phyloP scores from a whole-genome alignment of 2,113 vertebrate species.

The Chloropsis hardwickii region DNA sequence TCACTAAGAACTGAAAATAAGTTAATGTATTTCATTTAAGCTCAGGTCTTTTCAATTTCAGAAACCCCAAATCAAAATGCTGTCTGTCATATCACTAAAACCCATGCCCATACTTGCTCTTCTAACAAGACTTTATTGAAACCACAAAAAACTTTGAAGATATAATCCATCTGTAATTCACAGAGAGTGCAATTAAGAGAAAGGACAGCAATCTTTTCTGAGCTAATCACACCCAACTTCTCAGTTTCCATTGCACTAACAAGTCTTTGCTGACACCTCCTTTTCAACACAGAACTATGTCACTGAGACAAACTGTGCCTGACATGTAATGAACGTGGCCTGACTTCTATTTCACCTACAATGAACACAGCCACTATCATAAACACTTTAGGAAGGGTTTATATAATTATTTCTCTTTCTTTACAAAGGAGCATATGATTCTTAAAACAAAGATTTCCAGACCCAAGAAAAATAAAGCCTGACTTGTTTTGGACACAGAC shows the following conservation, averaged over 20 bases:
- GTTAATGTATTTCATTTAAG: neutral
- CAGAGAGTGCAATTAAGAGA: neutral
- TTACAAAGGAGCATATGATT: neutral
- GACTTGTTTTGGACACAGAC: neutral
- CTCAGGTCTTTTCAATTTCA: neutral
- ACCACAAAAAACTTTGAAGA: neutral
- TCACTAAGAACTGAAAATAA: neutral
- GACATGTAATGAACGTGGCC: neutral
- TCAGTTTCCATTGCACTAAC: neutral
- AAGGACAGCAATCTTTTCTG: neutral
- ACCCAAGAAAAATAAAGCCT: neutral
- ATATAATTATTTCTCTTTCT: neutral
- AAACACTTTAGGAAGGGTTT: neutral
- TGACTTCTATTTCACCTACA: slow-evolving; percentile 7
- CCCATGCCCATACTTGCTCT: neutral
- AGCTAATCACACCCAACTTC: neutral
- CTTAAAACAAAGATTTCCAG: neutral
- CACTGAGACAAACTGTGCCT: neutral
- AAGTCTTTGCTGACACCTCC: accelerated
- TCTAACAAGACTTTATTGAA: neutral
- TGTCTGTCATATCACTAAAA: neutral
- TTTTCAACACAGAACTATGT: neutral
- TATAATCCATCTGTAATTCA: neutral
- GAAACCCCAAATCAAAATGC: neutral
- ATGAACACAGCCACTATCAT: neutral